Percentiles rank a stretch among this genome's conserved stretches.
phyloP scores from a whole-genome alignment of 2,888 invertebrate genomes.

The Andrena praecox region DNA sequence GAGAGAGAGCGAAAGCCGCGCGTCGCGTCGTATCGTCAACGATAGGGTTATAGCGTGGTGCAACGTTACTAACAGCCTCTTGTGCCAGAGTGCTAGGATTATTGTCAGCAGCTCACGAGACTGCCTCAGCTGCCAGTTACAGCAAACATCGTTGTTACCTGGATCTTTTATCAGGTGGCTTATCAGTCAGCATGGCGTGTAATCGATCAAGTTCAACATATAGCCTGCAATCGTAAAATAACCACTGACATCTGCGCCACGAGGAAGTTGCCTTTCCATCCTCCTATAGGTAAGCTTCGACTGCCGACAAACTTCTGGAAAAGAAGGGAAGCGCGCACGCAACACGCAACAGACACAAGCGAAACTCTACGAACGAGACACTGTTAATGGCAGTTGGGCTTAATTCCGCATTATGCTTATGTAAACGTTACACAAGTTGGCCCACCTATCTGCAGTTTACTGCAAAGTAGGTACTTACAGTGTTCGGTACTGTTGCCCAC shows the following conservation, averaged over 20 bases:
- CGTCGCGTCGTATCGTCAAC: not conserved
- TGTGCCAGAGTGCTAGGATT: constrained; percentile 46
- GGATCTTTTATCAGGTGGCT: constrained; percentile 42
- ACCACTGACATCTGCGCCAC: not conserved
- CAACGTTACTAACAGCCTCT: constrained; percentile 40
- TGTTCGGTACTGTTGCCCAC: constrained; percentile 18
- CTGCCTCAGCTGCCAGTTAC: constrained; percentile 46
- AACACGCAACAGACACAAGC: not conserved
- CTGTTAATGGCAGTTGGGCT: constrained; percentile 25
- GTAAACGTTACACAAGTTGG: constrained; percentile 49
- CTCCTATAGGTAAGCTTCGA: not conserved
- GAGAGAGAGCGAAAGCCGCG: no score
- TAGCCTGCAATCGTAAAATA: not conserved
- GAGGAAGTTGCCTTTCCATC: not conserved
- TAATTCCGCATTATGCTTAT: constrained; percentile 56
- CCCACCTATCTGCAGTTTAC: constrained; percentile 46
- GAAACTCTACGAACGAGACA: constrained; percentile 1
- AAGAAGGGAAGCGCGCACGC: not conserved
- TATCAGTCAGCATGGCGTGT: not conserved
- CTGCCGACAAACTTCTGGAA: not conserved
- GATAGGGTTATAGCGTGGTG: constrained; percentile 28
- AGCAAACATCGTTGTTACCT: constrained; percentile 19
- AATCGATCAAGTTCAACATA: constrained; percentile 19
- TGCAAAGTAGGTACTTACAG: constrained; percentile 6
- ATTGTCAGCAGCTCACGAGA: constrained; percentile 40